phyloP scores from a whole-genome alignment of 2,888 invertebrate genomes.

The Gryllus longicercus region DNA sequence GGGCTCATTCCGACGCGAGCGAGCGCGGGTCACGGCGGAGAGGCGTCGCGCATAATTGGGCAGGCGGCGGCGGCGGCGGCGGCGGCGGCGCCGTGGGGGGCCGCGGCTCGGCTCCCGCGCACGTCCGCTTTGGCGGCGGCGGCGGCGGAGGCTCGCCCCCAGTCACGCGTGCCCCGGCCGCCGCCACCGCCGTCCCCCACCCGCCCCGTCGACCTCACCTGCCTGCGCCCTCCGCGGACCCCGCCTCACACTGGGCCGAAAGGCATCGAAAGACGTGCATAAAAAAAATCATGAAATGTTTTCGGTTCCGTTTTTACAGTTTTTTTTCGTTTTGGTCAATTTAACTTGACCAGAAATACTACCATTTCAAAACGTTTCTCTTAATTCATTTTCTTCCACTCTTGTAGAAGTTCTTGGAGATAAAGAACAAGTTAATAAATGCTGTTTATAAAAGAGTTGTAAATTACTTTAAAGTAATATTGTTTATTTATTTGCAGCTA shows the following conservation, averaged over 20 bases:
- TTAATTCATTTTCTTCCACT: too few relatives aligned
- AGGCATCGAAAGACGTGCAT: too few relatives aligned
- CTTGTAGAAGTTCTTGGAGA: too few relatives aligned
- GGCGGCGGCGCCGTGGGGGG: background rate
- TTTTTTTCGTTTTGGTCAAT: too few relatives aligned
- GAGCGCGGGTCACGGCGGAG: background rate
- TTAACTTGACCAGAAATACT: too few relatives aligned
- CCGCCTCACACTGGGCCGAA: too few relatives aligned
- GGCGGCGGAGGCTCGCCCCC: background rate
- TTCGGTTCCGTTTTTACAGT: too few relatives aligned
- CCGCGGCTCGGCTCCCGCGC: background rate
- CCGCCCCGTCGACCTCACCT: background rate
- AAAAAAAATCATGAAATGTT: too few relatives aligned
- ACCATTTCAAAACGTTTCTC: rapidly evolving
- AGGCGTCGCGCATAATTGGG: conserved; percentile 17
- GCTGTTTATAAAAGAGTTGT: too few relatives aligned
- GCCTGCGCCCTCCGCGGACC: background rate
- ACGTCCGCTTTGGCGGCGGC: background rate
- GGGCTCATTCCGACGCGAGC: background rate
- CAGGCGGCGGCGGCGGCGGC: background rate
- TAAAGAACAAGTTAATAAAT: too few relatives aligned
- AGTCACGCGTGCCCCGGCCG: background rate
- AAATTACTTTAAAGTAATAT: too few relatives aligned
- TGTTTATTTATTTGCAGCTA: too few relatives aligned
- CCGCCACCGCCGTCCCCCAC: background rate